A percentile compares a stretch with the other conserved stretches of the same genome.
Evolutionary conservation across 2,113 vertebrate genomes (phyloP).

Genomic region (Grallaria varia): DNA sequence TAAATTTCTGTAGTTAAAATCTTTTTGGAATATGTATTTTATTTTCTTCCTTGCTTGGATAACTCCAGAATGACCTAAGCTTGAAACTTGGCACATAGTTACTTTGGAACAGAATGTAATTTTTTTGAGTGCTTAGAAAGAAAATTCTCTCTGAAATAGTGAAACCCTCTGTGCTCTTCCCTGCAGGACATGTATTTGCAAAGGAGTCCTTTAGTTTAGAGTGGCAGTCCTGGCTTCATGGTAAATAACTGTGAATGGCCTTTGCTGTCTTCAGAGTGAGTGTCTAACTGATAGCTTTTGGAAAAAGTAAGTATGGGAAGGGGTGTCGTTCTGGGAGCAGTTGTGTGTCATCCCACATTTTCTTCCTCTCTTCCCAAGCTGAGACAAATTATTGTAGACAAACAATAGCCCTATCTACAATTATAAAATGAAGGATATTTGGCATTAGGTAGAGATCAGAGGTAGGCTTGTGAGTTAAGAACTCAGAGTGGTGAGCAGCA

Average conservation of each 20-base stretch:
- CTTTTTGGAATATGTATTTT: background rate
- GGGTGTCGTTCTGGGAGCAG: background rate
- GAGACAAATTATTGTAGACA: background rate
- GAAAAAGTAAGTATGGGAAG: background rate
- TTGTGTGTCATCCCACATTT: background rate
- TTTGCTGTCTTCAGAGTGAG: background rate
- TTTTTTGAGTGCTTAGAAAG: background rate
- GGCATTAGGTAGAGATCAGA: background rate
- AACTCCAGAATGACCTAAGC: background rate
- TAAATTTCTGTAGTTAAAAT: background rate
- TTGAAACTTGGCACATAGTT: background rate
- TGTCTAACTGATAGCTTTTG: background rate
- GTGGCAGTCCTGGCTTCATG: background rate
- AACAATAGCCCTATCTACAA: background rate
- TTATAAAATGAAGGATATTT: background rate
- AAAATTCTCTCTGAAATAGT: background rate
- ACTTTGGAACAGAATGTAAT: background rate
- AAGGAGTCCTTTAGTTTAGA: background rate
- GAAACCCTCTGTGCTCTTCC: background rate
- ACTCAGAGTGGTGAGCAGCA: background rate
- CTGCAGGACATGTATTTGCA: fast-evolving
- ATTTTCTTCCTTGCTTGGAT: background rate
- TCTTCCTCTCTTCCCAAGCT: background rate
- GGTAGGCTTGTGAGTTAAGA: background rate
- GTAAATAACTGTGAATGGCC: background rate